Base-by-base conservation (phyloP, 2,797 vertebrate species). In the Diplodus sargus region DNA sequence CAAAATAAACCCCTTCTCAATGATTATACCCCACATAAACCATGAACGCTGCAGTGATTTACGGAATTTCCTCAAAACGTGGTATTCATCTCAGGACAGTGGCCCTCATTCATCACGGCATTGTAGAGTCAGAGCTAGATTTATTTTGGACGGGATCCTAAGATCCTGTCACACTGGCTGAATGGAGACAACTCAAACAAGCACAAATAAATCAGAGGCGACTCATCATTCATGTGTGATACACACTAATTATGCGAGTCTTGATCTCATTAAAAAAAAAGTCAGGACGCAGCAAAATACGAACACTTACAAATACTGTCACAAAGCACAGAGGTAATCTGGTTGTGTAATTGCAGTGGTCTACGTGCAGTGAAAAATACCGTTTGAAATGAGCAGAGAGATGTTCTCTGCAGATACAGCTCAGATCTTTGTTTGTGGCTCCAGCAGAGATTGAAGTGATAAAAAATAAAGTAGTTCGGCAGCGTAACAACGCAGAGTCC, bases 361-460 rank as follows among this genome's bases (percentile, higher is more conserved):
- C 43, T 3, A 48, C 49, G 6, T 71, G 51, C 30, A 22, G 14
- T n/a, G 28, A 18, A 45, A 51, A 52, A 61, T 12, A 14, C 4
- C 6, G 16, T 48, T 34, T 72, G 42, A 83, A 63, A 70, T 3
- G 8, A 52, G 25, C 17, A 42, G 60, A 48, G 51, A 57, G 42
- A 63, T 59, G 22, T 34, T 43, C 34, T 39, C 11, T 39, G 47
- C 17, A 52, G 2, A 70, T 61, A n/a, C 6, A n/a, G 56, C 18
- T 61, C 56, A 45, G 48, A 65, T 74, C 56, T 78, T 66, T 79
- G 76, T 75, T 87, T 67, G 47, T 51, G 4, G 11, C 77, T 72
- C 56, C 23, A 69, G 42, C 73, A 76, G 30, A 74, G 76, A 56
- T 28, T 9, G 15, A 72, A 30, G n/a, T 62, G 72, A 74, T 79